A percentile compares a stretch with the other conserved stretches of the same genome.
These are phyloP conservation scores for Luperina testacea DNA, from an alignment of 2,888 invertebrate species.

Conservation along the genomic window DNA sequence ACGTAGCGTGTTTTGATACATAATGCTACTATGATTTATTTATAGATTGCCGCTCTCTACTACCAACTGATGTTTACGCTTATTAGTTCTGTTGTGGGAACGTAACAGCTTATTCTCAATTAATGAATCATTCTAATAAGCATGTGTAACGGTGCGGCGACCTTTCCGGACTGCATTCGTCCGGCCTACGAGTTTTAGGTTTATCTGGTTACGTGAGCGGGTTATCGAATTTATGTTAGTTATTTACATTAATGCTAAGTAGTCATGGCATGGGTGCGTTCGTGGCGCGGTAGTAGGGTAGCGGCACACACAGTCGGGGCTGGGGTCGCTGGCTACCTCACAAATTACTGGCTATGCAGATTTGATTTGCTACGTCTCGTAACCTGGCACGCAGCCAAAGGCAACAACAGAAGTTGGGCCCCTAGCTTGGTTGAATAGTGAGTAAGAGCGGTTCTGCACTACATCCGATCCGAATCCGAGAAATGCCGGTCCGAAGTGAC, in stretches of 20 bases:
- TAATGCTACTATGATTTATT: conserved; percentile 69
- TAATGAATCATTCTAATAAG: conserved; percentile 60
- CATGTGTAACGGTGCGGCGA: conserved; percentile 60
- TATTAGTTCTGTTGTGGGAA: conserved; percentile 63
- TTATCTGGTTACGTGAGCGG: conserved; percentile 60
- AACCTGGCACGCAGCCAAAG: conserved; percentile 27
- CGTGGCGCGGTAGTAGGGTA: conserved; percentile 41
- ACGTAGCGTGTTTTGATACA: conserved; percentile 69
- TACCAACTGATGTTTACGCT: conserved; percentile 52
- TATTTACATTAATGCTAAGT: conserved; percentile 63
- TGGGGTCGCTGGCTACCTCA: conserved; percentile 47
- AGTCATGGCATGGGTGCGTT: conserved; percentile 52
- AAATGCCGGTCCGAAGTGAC: too few relatives aligned
- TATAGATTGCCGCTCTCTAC: conserved; percentile 63
- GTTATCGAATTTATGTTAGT: conserved; percentile 59
- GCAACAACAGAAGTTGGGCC: conserved; percentile 5
- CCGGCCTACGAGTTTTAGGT: conserved; percentile 53
- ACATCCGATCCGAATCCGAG: too few relatives aligned
- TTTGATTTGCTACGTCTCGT: conserved; percentile 33
- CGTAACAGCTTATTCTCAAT: conserved; percentile 53
- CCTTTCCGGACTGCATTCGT: conserved; percentile 55
- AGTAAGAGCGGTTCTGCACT: not conserved
- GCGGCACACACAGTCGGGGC: conserved; percentile 36
- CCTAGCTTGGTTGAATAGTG: conserved; percentile 4
- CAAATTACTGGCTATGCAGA: conserved; percentile 39